These are phyloP conservation scores for Blastobasis adustella DNA, from an alignment of 2,888 invertebrate genomes.

Conservation along the genomic window DNA sequence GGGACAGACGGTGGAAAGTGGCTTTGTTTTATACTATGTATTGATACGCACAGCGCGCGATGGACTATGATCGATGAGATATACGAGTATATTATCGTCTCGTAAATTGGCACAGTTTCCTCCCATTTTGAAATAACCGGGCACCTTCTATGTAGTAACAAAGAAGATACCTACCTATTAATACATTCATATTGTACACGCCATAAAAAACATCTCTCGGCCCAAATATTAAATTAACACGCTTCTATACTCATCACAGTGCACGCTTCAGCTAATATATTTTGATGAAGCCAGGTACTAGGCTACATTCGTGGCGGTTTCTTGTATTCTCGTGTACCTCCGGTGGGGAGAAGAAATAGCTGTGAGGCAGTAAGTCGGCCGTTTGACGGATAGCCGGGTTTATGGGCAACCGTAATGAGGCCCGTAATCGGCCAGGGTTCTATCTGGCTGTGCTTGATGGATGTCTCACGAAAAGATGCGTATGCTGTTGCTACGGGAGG, in stretches of 20 bases:
- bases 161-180: too few relatives aligned
- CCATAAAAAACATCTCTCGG: too few relatives aligned
- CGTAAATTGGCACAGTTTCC: too few relatives aligned
- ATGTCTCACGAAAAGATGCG: conserved; percentile 5
- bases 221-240: too few relatives aligned
- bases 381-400: conserved; percentile 42
- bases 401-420: conserved; percentile 39
- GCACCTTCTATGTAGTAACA: too few relatives aligned
- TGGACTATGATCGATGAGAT: too few relatives aligned
- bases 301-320: background rate
- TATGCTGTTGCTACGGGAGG: too few relatives aligned
- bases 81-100: too few relatives aligned
- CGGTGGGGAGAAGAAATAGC: background rate
- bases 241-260: too few relatives aligned
- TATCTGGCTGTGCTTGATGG: conserved; percentile 17
- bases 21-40: background rate
- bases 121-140: too few relatives aligned
- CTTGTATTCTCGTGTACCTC: background rate
- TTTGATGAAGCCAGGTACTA: background rate
- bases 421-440: conserved; percentile 25
- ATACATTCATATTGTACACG: too few relatives aligned
- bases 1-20: too few relatives aligned
- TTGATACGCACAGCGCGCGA: background rate
- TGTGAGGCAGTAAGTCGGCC: conserved; percentile 16
- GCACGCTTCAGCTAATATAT: background rate